Percentiles rank a stretch among this genome's conserved stretches.
Conservation (phyloP, 1,140 invertebrate species). For the Pseudomyrmex concolor region DNA sequence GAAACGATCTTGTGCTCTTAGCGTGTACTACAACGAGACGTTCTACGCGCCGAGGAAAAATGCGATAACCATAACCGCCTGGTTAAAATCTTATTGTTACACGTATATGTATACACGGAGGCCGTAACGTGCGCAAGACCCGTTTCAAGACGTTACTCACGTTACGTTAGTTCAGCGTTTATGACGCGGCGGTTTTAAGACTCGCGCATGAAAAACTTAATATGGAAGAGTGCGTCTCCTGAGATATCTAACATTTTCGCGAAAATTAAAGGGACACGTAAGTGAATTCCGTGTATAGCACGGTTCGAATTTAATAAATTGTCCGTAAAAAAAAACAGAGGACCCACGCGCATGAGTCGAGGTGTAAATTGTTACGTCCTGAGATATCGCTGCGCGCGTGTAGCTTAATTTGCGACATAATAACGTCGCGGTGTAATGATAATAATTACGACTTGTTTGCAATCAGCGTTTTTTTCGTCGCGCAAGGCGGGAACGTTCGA, state of each 20-base stretch:
- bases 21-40: conserved; percentile 36
- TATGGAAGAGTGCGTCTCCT: too few relatives aligned
- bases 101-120: neutral
- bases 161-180: neutral
- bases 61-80: conserved; percentile 38
- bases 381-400: too few relatives aligned
- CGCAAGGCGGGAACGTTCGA: neutral
- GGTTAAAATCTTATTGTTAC: conserved; percentile 58
- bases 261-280: too few relatives aligned
- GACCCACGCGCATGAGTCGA: too few relatives aligned
- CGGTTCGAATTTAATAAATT: neutral
- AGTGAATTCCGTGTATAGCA: neutral
- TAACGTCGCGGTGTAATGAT: too few relatives aligned
- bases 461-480: neutral
- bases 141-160: neutral
- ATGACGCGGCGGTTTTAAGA: neutral
- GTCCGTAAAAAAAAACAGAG: too few relatives aligned
- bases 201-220: too few relatives aligned
- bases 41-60: conserved; percentile 20
- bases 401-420: too few relatives aligned
- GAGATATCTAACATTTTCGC: too few relatives aligned
- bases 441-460: too few relatives aligned
- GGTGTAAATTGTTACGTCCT: neutral
- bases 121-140: neutral
- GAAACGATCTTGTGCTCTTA: conserved; percentile 58